Evolutionary conservation across 35 echinoderm and acorn worm genomes (phyloP), one percentile per base, ranked within the genome.

Genomic region (Diadema setosum): DNA sequence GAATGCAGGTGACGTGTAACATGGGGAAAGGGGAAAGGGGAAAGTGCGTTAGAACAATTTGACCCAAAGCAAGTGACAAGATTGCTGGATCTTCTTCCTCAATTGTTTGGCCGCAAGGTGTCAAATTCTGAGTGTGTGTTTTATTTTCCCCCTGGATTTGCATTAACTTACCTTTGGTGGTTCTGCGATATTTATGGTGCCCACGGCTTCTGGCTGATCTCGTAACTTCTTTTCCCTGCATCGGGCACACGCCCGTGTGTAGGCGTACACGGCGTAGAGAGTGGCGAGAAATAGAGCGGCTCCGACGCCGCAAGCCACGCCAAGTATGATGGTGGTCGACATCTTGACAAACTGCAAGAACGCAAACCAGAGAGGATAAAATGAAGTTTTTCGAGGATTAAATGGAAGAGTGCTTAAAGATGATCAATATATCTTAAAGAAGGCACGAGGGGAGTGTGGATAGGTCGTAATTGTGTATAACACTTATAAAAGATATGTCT

Each of bases 101-200:
- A n/a, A n/a, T n/a, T n/a, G n/a, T n/a, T n/a, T n/a, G n/a, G n/a
- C n/a, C n/a, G n/a, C n/a, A n/a, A n/a, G n/a, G n/a, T n/a, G n/a
- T n/a, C n/a, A n/a, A n/a, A n/a, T n/a, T n/a, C n/a, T n/a, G n/a
- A n/a, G n/a, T n/a, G n/a, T n/a, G n/a, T n/a, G n/a, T n/a, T n/a
- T n/a, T n/a, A n/a, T n/a, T n/a, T n/a, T n/a, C n/a, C n/a, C n/a
- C n/a, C n/a, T n/a, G n/a, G n/a, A n/a, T n/a, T n/a, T n/a, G n/a
- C n/a, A n/a, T n/a, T n/a, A n/a, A n/a, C n/a, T 25, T 87, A 87
- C 85, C 85, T 87, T 65, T 18, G 85, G 60, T 34, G 85, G 85
- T 75, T 46, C 69, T 1, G 85, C 85, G 14, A 87, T 70, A 44
- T 29, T 70, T 0, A 87, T 48, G 11, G 39, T 87, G 24, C 69